Evolutionary conservation across 2,113 vertebrate species (phyloP).

Genomic region (Plotosus lineatus): DNA sequence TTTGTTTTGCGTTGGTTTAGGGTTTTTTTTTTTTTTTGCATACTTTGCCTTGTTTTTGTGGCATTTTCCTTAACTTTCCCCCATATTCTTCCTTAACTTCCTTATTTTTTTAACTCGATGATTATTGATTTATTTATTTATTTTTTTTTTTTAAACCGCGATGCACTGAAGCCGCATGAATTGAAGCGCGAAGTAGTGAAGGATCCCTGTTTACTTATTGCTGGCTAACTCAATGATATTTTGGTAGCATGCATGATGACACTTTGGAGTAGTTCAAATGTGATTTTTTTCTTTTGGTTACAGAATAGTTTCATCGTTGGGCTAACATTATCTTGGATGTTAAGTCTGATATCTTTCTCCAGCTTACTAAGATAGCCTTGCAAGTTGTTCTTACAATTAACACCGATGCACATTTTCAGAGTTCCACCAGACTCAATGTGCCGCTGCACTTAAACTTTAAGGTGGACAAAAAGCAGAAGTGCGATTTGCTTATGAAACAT

Average conservation of each 20-base stretch:
- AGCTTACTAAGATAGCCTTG: neutral
- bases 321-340: neutral
- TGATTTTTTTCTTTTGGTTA: neutral
- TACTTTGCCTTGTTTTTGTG: no score
- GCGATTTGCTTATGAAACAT: neutral
- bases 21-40: no score
- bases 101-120: no score
- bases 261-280: neutral
- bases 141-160: no score
- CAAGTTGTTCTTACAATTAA: neutral
- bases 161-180: no score
- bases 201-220: no score
- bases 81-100: no score
- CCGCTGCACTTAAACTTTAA: neutral
- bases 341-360: neutral
- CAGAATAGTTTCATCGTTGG: neutral
- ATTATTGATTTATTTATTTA: no score
- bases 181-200: no score
- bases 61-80: no score
- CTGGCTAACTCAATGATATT: no score
- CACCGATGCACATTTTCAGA: neutral
- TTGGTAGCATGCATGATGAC: neutral
- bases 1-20: no score
- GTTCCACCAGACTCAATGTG: neutral
- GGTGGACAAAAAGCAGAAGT: neutral